Conservation (phyloP, 2,888 invertebrate species). For the Tachina lurida region DNA sequence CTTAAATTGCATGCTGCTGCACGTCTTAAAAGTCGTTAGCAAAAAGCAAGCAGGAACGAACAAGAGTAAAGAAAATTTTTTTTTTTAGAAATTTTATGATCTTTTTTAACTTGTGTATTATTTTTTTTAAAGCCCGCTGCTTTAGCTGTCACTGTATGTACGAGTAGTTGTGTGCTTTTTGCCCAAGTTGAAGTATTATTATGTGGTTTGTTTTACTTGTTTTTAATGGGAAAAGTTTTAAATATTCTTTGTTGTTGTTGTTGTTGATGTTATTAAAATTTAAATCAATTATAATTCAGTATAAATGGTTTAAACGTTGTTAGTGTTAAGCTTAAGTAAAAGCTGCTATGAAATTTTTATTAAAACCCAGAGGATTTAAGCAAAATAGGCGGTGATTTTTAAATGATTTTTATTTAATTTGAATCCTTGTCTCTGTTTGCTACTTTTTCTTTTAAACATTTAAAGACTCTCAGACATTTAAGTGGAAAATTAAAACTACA, state of each 20-base stretch:
- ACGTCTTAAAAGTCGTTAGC: background rate
- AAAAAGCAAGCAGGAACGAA: background rate
- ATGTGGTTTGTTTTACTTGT: slow-evolving; percentile 32
- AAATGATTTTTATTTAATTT: no score
- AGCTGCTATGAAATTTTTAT: no score
- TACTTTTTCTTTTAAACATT: no score
- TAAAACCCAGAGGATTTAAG: no score
- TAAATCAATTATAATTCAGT: slow-evolving; percentile 24
- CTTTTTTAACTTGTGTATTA: no score
- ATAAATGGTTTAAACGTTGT: slow-evolving; percentile 6
- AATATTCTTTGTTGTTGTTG: slow-evolving; percentile 8
- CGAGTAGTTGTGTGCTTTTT: background rate
- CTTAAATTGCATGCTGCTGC: slow-evolving; percentile 52
- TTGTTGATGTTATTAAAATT: slow-evolving; percentile 7
- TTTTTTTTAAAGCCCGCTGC: background rate
- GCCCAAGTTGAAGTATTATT: background rate
- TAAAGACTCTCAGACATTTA: no score
- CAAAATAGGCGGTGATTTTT: no score
- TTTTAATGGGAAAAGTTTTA: slow-evolving; percentile 37
- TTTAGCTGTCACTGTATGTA: background rate
- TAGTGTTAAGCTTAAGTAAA: background rate
- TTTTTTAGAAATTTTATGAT: background rate
- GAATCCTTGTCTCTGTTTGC: no score
- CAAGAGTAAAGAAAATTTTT: background rate
- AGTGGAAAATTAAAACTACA: no score